Evolutionary conservation across 2,113 vertebrate species (phyloP), one percentile per base, ranked within the genome.

Genomic region (Rhineura floridana): DNA sequence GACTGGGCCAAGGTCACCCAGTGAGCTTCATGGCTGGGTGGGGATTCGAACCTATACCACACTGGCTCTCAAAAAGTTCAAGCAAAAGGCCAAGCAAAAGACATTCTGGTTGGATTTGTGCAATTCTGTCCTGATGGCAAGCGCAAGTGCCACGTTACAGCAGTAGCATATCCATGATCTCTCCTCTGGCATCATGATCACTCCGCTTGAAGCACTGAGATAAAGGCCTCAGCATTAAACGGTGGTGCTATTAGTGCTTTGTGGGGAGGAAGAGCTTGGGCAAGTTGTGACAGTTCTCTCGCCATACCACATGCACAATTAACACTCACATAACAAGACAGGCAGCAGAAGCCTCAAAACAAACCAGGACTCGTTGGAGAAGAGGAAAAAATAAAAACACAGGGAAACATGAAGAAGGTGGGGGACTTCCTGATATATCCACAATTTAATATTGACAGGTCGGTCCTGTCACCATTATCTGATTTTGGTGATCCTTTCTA

Each of bases 281-380:
- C 96, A 78, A 94, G 96, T 96, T 91, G 87, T 92, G 95, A 76
- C 96, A 96, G 91, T 91, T 95, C 95, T 81, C 78, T 77, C 92
- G 65, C 52, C 0, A 94, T 92, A 95, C 91, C 72, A 83, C 91
- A 88, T 91, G 89, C 63, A 94, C 89, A 91, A 93, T 91, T 87
- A 94, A 89, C 67, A 0, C 87, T 95, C 79, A 0, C 69, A 85
- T 92, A n/a, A 94, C 88, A 91, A 90, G 93, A 81, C 13, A 0
- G 92, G 91, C 91, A 30, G 50, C 94, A 91, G 87, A 93, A 95
- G 95, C 94, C 94, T 91, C 94, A 90, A 95, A 95, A 96, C 95
- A 96, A 93, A 94, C 91, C 17, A 1, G 59, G 89, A 94, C 94
- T 95, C 82, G 48, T 93, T 82, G 2, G 84, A 83, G 90, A 86